Base-by-base conservation (phyloP, 2,797 vertebrate genomes). In the Phoeniculus purpureus region DNA sequence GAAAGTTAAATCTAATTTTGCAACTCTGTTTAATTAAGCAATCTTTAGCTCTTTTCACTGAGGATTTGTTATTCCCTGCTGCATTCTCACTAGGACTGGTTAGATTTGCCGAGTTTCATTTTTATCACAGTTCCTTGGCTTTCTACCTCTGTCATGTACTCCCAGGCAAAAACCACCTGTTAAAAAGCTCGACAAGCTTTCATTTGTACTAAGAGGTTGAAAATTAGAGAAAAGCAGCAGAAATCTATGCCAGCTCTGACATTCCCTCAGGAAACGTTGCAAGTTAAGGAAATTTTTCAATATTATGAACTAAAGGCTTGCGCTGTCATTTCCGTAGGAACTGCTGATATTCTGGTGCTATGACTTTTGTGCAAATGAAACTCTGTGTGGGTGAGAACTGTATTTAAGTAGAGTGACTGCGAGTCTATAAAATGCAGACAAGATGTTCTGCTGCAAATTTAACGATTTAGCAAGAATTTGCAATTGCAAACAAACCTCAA, bases 1-100 rank as follows among this genome's bases (percentile, higher is more conserved):
- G 96, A 87, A 97, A 97, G 91, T 88, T 92, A 93, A 96, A 96
- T 93, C 80, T 97, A 96, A 96, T 97, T 96, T 92, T 94, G 92
- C 93, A 97, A 94, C 68, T 74, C 56, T 96, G 74, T 94, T 98
- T 97, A 98, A 97, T 96, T 97, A 97, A 96, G 94, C 95, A 97
- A 96, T 94, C 89, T 87, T 96, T 83, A 93, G 71, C 74, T 96
- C 91, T 96, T 97, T 93, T 94, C 94, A 95, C 87, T 77, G 58
- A 97, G 94, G 91, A 96, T 92, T 95, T 95, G 47, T 68, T 96
- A 96, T 95, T 97, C 94, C 90, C 87, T 94, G 10, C 88, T 95
- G 85, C 80, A 73, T 97, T 96, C 94, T 92, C 84, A 94, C 80
- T 71, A 93, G 73, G 89, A 90, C 81, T 96, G 60, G 80, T 85